Percentiles rank a stretch among this genome's conserved stretches.
Evolutionary conservation across 2,797 vertebrate genomes (phyloP).

Genomic region (Micromesistius poutassou): DNA sequence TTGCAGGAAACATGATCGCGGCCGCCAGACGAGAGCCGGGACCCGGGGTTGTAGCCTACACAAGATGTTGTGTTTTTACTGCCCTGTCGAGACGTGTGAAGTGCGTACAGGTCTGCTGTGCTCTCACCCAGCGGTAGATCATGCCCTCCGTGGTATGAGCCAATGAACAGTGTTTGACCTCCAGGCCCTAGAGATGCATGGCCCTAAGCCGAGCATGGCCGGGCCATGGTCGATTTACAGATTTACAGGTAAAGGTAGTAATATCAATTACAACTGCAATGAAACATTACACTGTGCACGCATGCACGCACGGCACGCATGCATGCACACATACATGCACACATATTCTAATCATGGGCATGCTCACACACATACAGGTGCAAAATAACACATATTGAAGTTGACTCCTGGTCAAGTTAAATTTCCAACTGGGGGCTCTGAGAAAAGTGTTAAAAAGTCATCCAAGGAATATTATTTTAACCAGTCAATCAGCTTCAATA

Average conservation of each 20-base stretch:
- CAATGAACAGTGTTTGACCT: slow-evolving; percentile 20
- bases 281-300: neutral
- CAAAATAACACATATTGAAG: neutral
- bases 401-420: neutral
- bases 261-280: neutral
- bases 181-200: slow-evolving; percentile 12
- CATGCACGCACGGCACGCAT: neutral
- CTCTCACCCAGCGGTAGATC: neutral
- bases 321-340: neutral
- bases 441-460: neutral
- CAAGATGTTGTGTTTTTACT: slow-evolving; percentile 54
- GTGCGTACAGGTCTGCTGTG: neutral
- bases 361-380: no score
- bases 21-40: slow-evolving; percentile 36
- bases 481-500: neutral
- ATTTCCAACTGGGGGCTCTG: slow-evolving; percentile 3
- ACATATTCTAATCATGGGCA: no score
- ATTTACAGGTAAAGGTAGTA: neutral
- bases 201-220: neutral
- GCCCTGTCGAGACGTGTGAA: slow-evolving; percentile 29
- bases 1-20: slow-evolving; percentile 51
- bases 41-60: slow-evolving; percentile 49
- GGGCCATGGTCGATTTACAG: neutral
- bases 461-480: neutral
- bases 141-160: slow-evolving; percentile 36